Conservation (phyloP, 2,113 vertebrate genomes). For the Toxotes chatareus region DNA sequence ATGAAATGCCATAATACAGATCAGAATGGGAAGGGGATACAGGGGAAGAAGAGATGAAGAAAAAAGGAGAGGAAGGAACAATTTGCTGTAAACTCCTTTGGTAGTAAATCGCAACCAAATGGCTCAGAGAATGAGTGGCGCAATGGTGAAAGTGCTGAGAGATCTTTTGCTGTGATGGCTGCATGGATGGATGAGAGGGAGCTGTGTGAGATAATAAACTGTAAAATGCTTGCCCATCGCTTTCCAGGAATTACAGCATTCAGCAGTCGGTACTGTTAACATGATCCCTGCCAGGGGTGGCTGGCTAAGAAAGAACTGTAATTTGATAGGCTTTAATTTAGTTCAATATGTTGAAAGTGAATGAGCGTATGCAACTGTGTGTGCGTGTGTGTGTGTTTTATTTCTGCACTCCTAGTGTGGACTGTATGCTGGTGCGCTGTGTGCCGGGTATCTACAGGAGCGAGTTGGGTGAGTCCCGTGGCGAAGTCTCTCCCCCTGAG, state of each 20-base stretch:
- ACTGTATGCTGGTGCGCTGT: conserved; percentile 10
- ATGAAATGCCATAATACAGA: conserved; percentile 82
- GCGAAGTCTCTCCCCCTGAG: conserved; percentile 67
- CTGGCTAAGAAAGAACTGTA: conserved; percentile 44
- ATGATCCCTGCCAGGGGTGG: conserved; percentile 51
- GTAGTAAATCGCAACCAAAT: conserved; percentile 83
- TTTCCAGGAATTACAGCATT: conserved; percentile 73
- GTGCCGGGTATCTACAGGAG: conserved; percentile 35
- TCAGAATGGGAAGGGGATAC: conserved; percentile 68
- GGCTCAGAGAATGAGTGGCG: conserved; percentile 64
- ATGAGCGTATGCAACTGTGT: conserved; percentile 25
- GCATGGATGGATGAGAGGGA: conserved; percentile 71
- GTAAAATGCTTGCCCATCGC: conserved; percentile 64
- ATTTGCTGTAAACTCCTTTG: conserved; percentile 79
- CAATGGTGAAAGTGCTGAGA: conserved; percentile 75
- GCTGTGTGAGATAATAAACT: conserved; percentile 75
- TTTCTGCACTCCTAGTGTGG: conserved; percentile 29
- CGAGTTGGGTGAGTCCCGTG: conserved; percentile 54
- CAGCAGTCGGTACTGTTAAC: conserved; percentile 49
- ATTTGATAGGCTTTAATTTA: conserved; percentile 59
- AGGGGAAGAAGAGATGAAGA: conserved; percentile 61
- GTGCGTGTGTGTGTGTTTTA: conserved; percentile 39
- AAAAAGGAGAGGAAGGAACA: conserved; percentile 72
- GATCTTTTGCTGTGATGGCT: conserved; percentile 68
- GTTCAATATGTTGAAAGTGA: conserved; percentile 50